Evolutionary conservation across 2,888 invertebrate species (phyloP), one percentile per base, ranked within the genome.

Genomic region (Nineta flava): DNA sequence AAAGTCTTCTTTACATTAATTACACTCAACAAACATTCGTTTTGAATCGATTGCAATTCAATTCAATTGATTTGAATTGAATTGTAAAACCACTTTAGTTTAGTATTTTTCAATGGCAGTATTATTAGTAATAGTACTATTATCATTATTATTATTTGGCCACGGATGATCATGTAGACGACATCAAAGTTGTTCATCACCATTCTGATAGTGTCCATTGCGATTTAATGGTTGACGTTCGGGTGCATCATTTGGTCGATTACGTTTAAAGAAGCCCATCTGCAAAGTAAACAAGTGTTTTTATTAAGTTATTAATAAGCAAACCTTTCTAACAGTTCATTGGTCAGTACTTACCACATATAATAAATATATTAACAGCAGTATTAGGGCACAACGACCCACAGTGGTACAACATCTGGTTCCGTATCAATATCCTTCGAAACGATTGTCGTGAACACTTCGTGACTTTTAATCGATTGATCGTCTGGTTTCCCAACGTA

Each of bases 201-300:
- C 84, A 19, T 75, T 73, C 53, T 70, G 66, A 57, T 76, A 79
- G 53, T 74, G 71, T 45, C 81, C 81, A 59, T 83, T 83, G 55
- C 87, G 76, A 66, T 86, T 84, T 56, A 91, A 68, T 2, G 90
- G 90, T 63, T 90, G 87, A 47, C 87, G 76, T 71, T 91, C 90
- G 42, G 86, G 80, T 58, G 83, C 80, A 63, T 83, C 81, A 1
- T 81, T 75, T 46, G 91, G 91, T 21, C 92, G 79, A 69, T 88
- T 87, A 62, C 92, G 78, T 64, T 90, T 88, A 75, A 93, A 93
- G 79, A 93, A 93, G 53, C 92, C 92, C 65, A 86, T 85, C 91
- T 92, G 69, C 31, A 73, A n/a, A n/a, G n/a, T n/a, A 71, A 52
- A 51, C 16, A 19, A n/a, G n/a, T 13, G 5, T 35, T 3, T 5